A percentile compares a stretch with the other conserved stretches of the same genome.
These are phyloP conservation scores for Stenchaetothrips biformis DNA, from an alignment of 2,888 invertebrate genomes.

Conservation along the genomic window DNA sequence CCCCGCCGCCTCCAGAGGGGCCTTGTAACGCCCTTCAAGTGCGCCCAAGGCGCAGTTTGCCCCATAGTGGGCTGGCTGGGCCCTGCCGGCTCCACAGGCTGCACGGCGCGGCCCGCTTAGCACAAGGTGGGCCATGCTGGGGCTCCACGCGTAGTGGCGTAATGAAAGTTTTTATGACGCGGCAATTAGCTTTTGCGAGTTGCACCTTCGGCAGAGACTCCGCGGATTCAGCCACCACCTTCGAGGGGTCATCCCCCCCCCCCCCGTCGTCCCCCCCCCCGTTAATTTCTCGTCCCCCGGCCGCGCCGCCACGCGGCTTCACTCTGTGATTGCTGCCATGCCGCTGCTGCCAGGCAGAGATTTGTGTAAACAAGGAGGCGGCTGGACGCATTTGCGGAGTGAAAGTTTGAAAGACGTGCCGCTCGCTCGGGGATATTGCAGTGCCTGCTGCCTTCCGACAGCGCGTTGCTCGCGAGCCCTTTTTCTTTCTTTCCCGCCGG, in stretches of 20 bases:
- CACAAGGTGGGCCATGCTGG: background rate
- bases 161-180: constrained; percentile 19
- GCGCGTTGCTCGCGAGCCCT: background rate
- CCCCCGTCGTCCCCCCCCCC: background rate
- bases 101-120: background rate
- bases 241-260: background rate
- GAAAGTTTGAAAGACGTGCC: background rate
- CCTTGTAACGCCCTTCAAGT: background rate
- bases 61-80: background rate
- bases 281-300: background rate
- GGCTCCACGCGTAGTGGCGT: background rate
- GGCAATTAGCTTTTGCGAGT: constrained; percentile 18
- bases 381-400: background rate
- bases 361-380: background rate
- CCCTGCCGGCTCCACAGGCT: background rate
- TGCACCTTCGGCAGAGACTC: constrained; percentile 2
- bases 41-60: constrained; percentile 2
- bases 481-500: background rate
- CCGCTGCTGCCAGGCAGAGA: background rate
- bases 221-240: background rate
- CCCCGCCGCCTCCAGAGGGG: background rate
- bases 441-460: background rate
- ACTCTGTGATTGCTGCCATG: background rate
- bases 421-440: background rate
- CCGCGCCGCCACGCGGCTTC: background rate